Evolutionary conservation across 2,888 invertebrate genomes (phyloP).

Genomic region (Ceramica pisi): DNA sequence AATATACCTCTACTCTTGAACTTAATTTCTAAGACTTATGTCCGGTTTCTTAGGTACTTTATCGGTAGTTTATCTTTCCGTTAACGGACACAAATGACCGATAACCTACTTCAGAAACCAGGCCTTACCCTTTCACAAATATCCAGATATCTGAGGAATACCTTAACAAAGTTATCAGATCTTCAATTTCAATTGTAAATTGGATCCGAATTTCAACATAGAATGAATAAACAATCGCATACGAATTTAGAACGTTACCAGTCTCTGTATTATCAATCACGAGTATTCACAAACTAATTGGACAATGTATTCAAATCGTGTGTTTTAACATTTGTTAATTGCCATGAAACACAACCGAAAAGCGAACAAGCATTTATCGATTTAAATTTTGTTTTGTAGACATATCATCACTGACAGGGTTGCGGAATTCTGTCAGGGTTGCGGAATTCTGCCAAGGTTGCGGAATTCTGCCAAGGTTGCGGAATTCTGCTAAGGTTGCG

Average conservation of each 20-base stretch:
- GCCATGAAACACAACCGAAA: slow-evolving; percentile 40
- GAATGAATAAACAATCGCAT: slow-evolving; percentile 26
- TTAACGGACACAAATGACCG: too few species aligned
- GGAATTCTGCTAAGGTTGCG: too few species aligned
- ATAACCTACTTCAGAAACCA: too few species aligned
- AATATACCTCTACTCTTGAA: too few species aligned
- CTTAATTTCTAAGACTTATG: too few species aligned
- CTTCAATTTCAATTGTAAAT: slow-evolving; percentile 14
- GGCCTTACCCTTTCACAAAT: neutral
- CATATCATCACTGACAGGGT: neutral
- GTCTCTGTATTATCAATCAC: slow-evolving; percentile 40
- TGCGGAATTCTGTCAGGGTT: too few species aligned
- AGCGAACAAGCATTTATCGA: slow-evolving; percentile 13
- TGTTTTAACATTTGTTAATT: slow-evolving; percentile 53
- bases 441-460: too few species aligned
- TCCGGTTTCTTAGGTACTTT: too few species aligned
- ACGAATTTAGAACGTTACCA: slow-evolving; percentile 36
- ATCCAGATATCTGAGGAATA: neutral
- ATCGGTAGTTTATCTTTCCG: too few species aligned
- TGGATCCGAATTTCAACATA: slow-evolving; percentile 33
- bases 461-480: too few species aligned
- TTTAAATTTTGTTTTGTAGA: slow-evolving; percentile 9
- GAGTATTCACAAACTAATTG: slow-evolving; percentile 55
- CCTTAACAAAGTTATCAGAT: neutral
- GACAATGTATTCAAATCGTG: slow-evolving; percentile 53